Evolutionary conservation across 2,113 vertebrate genomes (phyloP).

Genomic region (Turnix velox): DNA sequence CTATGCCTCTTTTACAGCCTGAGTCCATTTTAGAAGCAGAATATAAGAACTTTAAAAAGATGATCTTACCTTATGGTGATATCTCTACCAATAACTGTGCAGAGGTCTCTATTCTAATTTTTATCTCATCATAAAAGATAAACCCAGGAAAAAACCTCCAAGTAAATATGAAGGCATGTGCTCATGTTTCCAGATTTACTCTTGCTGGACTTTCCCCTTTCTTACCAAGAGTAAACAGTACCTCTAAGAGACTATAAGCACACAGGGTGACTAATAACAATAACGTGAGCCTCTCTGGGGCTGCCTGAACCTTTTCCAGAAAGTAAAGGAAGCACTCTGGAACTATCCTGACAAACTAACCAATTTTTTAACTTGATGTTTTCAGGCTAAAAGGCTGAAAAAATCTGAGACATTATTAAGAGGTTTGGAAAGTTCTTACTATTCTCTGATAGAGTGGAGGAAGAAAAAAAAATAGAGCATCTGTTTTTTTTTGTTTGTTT

Average conservation of each 20-base stretch:
- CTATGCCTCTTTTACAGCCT: not conserved
- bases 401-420: not conserved
- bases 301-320: not conserved
- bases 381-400: not conserved
- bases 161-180: not conserved
- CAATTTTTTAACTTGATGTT: not conserved
- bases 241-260: not conserved
- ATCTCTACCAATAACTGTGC: not conserved
- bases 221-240: not conserved
- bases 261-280: not conserved
- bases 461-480: not conserved
- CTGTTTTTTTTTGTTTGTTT: not conserved
- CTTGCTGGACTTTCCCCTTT: constrained; percentile 20
- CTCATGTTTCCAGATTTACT: not conserved
- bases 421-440: not conserved
- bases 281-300: not conserved
- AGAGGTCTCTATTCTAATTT: not conserved
- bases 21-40: not conserved
- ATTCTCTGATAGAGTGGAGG: not conserved
- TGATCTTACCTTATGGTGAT: not conserved
- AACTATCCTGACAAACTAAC: not conserved
- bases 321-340: not conserved
- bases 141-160: not conserved
- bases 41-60: not conserved
- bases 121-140: not conserved